Conservation (phyloP, 2,113 vertebrate species). For the Muntiacus reevesi region DNA sequence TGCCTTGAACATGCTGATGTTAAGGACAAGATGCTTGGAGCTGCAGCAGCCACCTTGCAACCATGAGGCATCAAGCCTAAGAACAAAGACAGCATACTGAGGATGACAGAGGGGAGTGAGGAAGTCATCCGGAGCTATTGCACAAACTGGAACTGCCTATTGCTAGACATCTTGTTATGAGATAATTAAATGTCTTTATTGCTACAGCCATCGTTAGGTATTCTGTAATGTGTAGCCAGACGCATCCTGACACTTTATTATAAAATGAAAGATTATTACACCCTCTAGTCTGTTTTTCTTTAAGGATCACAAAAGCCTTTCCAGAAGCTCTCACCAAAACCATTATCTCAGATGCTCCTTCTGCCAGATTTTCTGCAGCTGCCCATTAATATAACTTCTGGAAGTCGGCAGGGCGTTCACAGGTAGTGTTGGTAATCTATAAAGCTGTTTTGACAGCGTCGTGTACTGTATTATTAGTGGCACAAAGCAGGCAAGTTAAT, state of each 20-base stretch:
- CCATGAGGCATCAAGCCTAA: neutral
- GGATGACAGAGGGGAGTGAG: neutral
- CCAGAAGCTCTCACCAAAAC: neutral
- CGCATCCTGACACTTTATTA: neutral
- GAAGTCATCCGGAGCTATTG: neutral
- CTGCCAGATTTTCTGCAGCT: slow-evolving; percentile 11
- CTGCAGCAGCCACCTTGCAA: neutral
- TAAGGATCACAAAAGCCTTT: neutral
- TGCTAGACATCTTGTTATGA: neutral
- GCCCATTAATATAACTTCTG: neutral
- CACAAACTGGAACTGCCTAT: neutral
- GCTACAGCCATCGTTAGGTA: neutral
- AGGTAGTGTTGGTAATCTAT: neutral
- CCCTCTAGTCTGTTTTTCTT: neutral
- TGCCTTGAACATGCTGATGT: neutral
- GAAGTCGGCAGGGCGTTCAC: neutral
- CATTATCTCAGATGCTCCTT: neutral
- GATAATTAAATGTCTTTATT: neutral
- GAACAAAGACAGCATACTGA: neutral
- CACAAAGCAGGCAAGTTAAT: neutral
- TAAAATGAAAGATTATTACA: slow-evolving; percentile 3
- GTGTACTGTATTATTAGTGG: neutral
- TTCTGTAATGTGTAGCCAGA: neutral
- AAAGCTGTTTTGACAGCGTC: neutral
- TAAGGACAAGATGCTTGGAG: neutral